phyloP scores from a whole-genome alignment of 2,888 invertebrate species.

The Brachylomia viminalis region DNA sequence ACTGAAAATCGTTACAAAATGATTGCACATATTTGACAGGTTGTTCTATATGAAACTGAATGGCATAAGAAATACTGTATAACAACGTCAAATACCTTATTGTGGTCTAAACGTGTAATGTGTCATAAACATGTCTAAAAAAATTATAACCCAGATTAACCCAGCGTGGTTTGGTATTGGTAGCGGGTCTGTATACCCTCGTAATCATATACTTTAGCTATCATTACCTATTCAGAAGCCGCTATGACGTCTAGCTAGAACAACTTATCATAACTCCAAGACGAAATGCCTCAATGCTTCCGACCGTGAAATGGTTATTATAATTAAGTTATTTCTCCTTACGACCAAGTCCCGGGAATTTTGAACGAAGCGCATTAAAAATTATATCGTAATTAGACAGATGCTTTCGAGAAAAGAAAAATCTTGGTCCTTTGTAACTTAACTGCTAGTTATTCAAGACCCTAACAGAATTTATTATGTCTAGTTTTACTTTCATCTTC shows the following conservation, averaged over 20 bases:
- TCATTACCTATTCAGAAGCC: slow-evolving; percentile 17
- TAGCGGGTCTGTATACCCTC: no score
- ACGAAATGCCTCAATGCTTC: slow-evolving; percentile 15
- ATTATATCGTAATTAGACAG: slow-evolving; percentile 35
- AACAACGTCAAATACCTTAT: background rate
- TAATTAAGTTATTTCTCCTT: slow-evolving; percentile 30
- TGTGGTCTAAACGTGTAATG: background rate
- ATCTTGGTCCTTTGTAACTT: background rate
- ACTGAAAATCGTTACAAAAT: slow-evolving; percentile 9
- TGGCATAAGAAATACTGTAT: background rate
- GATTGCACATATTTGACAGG: background rate
- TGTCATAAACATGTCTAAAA: background rate
- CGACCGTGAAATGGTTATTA: slow-evolving; percentile 33
- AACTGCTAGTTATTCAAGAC: background rate
- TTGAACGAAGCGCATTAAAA: slow-evolving; percentile 23
- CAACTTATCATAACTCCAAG: slow-evolving; percentile 18
- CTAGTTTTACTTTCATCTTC: background rate
- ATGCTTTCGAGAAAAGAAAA: slow-evolving; percentile 4
- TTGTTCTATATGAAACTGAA: background rate
- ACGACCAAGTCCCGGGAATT: slow-evolving; percentile 19
- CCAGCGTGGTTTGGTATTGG: no score
- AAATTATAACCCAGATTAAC: no score
- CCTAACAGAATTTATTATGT: slow-evolving; percentile 15
- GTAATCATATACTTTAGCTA: background rate
- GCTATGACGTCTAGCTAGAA: background rate